Evolutionary conservation across 2,797 vertebrate species (phyloP).

Genomic region (Pachyuromys duprasi): DNA sequence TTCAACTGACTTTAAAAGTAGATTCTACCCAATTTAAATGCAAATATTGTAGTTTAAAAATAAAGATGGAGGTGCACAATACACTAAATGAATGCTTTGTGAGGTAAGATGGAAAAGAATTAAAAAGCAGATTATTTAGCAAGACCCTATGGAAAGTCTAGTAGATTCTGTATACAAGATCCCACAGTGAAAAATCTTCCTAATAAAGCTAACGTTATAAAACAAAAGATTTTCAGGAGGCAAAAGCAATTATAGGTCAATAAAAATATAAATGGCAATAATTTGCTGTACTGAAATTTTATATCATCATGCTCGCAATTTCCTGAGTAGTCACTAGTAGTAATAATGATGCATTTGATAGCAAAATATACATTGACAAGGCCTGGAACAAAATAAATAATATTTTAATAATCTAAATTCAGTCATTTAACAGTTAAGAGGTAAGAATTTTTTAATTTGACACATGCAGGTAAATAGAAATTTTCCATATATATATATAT

Average conservation of each 20-base stretch:
- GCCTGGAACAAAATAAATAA: background rate
- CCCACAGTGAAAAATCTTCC: background rate
- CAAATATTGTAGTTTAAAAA: constrained; percentile 53
- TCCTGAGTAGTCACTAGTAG: background rate
- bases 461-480: background rate
- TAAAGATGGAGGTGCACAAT: constrained; percentile 39
- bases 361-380: background rate
- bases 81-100: constrained; percentile 58
- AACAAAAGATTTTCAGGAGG: background rate
- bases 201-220: background rate
- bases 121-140: constrained; percentile 37
- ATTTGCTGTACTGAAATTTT: background rate
- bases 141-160: background rate
- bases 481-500: background rate
- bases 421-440: background rate
- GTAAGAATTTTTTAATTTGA: background rate
- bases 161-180: background rate
- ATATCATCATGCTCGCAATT: background rate
- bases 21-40: constrained; percentile 74
- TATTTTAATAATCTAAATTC: background rate
- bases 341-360: background rate
- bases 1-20: constrained; percentile 73
- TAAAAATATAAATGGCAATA: constrained; percentile 16
- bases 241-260: constrained; percentile 35
- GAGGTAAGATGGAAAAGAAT: background rate